Percentiles rank a stretch among this genome's conserved stretches.
Evolutionary conservation across 1,140 invertebrate species (phyloP).

Genomic region (Cydia pomonella): DNA sequence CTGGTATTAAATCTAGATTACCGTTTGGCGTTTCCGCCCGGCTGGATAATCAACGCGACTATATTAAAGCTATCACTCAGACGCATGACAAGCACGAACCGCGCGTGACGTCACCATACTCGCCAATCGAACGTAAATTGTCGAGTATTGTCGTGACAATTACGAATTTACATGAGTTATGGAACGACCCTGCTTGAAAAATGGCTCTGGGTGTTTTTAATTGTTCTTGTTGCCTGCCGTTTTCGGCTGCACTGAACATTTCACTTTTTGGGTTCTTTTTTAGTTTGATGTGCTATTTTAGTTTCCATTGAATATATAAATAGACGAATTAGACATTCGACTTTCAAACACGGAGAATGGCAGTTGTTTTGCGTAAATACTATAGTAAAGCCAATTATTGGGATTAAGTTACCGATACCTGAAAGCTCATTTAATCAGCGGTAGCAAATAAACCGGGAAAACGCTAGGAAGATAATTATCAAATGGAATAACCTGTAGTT

Average conservation of each 20-base stretch:
- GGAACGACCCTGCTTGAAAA: constrained; percentile 32
- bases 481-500: not conserved
- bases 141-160: constrained; percentile 46
- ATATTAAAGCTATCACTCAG: constrained; percentile 78
- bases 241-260: constrained; percentile 11
- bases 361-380: too few species aligned
- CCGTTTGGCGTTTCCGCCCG: constrained; percentile 71
- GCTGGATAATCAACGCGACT: constrained; percentile 75
- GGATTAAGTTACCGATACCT: too few species aligned
- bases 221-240: constrained; percentile 23
- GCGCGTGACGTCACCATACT: constrained; percentile 60
- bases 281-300: constrained; percentile 25
- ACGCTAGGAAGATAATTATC: too few species aligned
- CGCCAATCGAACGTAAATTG: constrained; percentile 62
- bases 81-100: constrained; percentile 58
- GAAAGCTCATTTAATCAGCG: too few species aligned
- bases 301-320: not conserved
- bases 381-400: too few species aligned
- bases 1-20: constrained; percentile 79
- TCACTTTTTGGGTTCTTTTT: constrained; percentile 27
- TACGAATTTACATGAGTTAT: constrained; percentile 52
- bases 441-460: too few species aligned
- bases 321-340: not conserved
- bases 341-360: too few species aligned
- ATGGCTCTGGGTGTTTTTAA: constrained; percentile 31